phyloP scores from a whole-genome alignment of 2,797 vertebrate genomes.

The Urophycis tenuis region DNA sequence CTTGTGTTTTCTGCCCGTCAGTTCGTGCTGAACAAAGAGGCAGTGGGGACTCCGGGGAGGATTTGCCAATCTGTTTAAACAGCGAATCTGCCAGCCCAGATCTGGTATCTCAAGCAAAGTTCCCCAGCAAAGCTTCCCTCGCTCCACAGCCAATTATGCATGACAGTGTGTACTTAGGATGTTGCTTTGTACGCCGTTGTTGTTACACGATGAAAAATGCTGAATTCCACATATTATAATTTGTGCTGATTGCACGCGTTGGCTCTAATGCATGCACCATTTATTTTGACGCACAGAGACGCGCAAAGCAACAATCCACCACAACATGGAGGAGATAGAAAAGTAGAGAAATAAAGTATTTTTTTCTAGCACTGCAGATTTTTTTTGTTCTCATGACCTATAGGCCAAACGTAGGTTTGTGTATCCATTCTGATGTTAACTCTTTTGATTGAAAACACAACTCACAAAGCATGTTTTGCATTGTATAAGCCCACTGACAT shows the following conservation, averaged over 20 bases:
- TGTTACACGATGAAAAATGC: slow-evolving; percentile 38
- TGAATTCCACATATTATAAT: slow-evolving; percentile 34
- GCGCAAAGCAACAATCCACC: slow-evolving; percentile 28
- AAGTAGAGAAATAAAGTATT: slow-evolving; percentile 44
- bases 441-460: not conserved
- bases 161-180: slow-evolving; percentile 43
- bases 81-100: slow-evolving; percentile 18
- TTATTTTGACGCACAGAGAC: slow-evolving; percentile 38
- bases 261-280: slow-evolving; percentile 47
- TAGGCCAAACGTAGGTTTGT: slow-evolving; percentile 29
- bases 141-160: slow-evolving; percentile 40
- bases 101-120: slow-evolving; percentile 13
- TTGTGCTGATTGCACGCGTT: slow-evolving; percentile 39
- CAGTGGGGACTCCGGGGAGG: slow-evolving; percentile 19
- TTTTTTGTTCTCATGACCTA: slow-evolving; percentile 23
- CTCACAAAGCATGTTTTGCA: not conserved
- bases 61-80: slow-evolving; percentile 42
- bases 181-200: slow-evolving; percentile 25
- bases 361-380: slow-evolving; percentile 35
- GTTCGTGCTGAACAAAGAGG: not conserved
- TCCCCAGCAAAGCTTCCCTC: not conserved
- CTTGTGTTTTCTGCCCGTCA: slow-evolving; percentile 30
- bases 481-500: not conserved
- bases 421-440: not conserved
- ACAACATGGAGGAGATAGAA: slow-evolving; percentile 29